Base-by-base conservation (phyloP, 2,888 invertebrate genomes). In the Xestia ashworthii region DNA sequence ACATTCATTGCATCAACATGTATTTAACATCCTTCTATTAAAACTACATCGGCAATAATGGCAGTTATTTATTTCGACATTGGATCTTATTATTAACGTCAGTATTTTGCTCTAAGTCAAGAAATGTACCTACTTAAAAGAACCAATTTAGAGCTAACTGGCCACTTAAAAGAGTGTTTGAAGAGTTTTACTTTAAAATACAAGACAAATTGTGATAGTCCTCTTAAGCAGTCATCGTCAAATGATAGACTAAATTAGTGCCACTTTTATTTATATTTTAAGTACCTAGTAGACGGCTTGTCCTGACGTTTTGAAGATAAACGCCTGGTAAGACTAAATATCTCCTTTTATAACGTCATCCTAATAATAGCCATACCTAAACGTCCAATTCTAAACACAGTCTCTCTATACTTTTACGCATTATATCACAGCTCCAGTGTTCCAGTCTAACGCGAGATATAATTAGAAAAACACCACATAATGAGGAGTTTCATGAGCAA, bases 401-500 rank as follows among this genome's bases (percentile, higher is more conserved):
- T 5, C 53, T 32, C n/a, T 48, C 41, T 53, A 62, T 71, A 71
- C 32, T 67, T 78, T 55, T 14, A 78, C 22, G n/a, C 25, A 76
- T 82, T 76, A 82, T 44, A 72, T 72, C 46, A 75, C 48, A 72
- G 19, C 38, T 12, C 12, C 12, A 32, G 50, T 55, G 50, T 69
- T 71, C 62, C 6, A 74, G 65, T 71, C 77, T 83, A 74, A 53
- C 48, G 41, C 70, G 60, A 74, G 74, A 55, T 60, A 71, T 87
- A 85, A 89, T 90, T 89, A 88, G 76, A 78, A 78, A 71, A 82
- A 80, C 87, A 87, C 87, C 74, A 84, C 79, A 80, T 90, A 90
- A 91, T 91, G 88, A 87, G 85, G 80, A 86, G 86, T 83, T 88
- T 82, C 80, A 84, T 79, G 68, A 71, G 64, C 66, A 22, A 64